Base-by-base conservation (phyloP, 2,797 vertebrate species). In the Buceros bicornis region DNA sequence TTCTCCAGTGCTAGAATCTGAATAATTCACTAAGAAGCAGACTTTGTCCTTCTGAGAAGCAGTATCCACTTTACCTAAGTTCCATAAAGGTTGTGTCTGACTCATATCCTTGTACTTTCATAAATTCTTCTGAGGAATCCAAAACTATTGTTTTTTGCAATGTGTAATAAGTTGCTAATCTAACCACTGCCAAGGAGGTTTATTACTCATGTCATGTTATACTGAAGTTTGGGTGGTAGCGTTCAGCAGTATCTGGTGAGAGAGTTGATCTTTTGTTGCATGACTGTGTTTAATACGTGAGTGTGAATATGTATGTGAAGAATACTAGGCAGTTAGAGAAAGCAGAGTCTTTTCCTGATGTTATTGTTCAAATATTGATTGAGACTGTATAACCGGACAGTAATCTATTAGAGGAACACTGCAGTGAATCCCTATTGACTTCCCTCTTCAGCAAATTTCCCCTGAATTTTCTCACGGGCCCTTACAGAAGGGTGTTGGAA, bases 121-220 rank as follows among this genome's bases (percentile, higher is more conserved):
- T 58, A n/a, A 66, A 19, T 83, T 83, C 56, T 61, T 42, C 26
- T 6, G 11, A 45, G n/a, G 25, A 94, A 56, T 87, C 26, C 20
- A n/a, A 70, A 82, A 24, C 43, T 64, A 2, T 43, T 57, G 13
- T 74, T 81, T 83, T 80, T 53, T 16, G 20, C n/a, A 7, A 11
- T 71, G 13, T 62, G 15, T 58, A 50, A 76, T 69, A 13, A 13
- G 47, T 66, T 76, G 40, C 29, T 76, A 29, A 62, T 73, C 15
- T 87, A 70, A 45, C 51, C 26, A 11, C 8, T 56, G 17, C 7
- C 6, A 6, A 43, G 28, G 29, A 42, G 13, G 6, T 51, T 88
- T 82, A 22, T 65, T 76, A 33, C 9, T 85, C 1, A 0, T 29
- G 12, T 82, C 0, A 0, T 60, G 14, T 53, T n/a, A 37, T 16